Conservation (phyloP, 2,113 vertebrate genomes). For the Bufo gargarizans region DNA sequence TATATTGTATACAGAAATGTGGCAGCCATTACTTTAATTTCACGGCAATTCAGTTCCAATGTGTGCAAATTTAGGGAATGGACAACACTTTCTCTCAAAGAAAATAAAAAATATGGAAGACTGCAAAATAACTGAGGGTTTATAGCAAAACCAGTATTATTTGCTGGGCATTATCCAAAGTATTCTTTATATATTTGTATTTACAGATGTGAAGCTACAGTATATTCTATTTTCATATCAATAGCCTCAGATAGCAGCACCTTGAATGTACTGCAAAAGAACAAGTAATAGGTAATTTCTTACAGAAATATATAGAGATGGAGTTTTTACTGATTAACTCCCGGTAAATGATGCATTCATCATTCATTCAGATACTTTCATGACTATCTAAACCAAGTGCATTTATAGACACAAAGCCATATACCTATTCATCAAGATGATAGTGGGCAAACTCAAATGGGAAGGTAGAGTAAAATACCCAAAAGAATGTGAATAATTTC, state of each 20-base stretch:
- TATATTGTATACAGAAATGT: conserved; percentile 10
- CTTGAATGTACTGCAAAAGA: background rate
- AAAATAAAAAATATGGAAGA: background rate
- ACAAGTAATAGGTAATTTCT: background rate
- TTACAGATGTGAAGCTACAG: background rate
- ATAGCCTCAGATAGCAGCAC: background rate
- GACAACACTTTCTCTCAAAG: conserved; percentile 43
- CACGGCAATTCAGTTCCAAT: conserved; percentile 35
- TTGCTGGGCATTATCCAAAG: conserved; percentile 21
- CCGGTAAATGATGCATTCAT: background rate
- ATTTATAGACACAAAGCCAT: background rate
- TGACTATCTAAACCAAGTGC: conserved; percentile 17
- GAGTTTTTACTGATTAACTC: background rate
- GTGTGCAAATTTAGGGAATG: conserved; percentile 39
- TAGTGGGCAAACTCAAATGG: background rate
- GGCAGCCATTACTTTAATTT: conserved; percentile 29
- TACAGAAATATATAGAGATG: background rate
- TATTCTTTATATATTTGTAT: conserved; percentile 21
- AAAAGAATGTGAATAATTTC: background rate
- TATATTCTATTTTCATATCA: background rate
- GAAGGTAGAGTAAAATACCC: background rate
- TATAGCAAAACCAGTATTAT: conserved; percentile 32
- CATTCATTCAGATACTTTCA: background rate
- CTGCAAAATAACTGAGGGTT: conserved; percentile 15
- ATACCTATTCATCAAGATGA: background rate